Evolutionary conservation across 1,140 invertebrate genomes (phyloP).

Genomic region (Drosophila pruinosa): DNA sequence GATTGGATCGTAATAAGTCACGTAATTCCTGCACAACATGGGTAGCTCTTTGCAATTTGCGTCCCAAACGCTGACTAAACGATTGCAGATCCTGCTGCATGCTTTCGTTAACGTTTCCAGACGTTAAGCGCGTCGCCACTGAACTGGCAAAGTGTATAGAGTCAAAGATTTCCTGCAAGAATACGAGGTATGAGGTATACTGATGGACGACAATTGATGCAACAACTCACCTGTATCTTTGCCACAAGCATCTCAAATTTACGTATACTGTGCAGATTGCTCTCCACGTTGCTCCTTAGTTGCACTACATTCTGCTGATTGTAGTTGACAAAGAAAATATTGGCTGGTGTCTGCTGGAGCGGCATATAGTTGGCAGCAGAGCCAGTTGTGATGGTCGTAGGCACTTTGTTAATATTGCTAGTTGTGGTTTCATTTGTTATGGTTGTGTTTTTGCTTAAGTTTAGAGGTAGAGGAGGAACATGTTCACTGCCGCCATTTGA

Average conservation of each 20-base stretch:
- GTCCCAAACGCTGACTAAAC: constrained; percentile 82
- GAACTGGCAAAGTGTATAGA: constrained; percentile 79
- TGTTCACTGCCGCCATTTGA: constrained; percentile 33
- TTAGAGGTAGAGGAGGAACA: constrained; percentile 54
- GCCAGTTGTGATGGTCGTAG: constrained; percentile 46
- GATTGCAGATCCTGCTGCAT: constrained; percentile 71
- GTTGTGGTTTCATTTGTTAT: constrained; percentile 61
- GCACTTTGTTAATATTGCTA: constrained; percentile 72
- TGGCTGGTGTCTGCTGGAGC: constrained; percentile 66
- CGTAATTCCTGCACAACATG: constrained; percentile 72
- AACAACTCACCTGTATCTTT: constrained; percentile 84
- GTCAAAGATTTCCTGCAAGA: constrained; percentile 83
- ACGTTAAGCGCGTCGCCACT: neutral
- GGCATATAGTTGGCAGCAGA: constrained; percentile 49
- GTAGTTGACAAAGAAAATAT: constrained; percentile 68
- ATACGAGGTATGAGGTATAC: too few species aligned
- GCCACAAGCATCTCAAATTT: constrained; percentile 85
- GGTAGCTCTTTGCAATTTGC: constrained; percentile 82
- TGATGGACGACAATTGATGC: neutral
- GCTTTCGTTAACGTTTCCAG: constrained; percentile 45
- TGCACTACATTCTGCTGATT: constrained; percentile 77
- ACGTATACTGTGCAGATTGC: constrained; percentile 77
- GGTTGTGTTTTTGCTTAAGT: constrained; percentile 36
- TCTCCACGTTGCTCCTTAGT: constrained; percentile 68
- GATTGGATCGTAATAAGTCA: constrained; percentile 70